These are phyloP conservation scores for Nesometra sesokonis DNA, from an alignment of 35 echinoderm and acorn worm genomes.

Conservation along the genomic window DNA sequence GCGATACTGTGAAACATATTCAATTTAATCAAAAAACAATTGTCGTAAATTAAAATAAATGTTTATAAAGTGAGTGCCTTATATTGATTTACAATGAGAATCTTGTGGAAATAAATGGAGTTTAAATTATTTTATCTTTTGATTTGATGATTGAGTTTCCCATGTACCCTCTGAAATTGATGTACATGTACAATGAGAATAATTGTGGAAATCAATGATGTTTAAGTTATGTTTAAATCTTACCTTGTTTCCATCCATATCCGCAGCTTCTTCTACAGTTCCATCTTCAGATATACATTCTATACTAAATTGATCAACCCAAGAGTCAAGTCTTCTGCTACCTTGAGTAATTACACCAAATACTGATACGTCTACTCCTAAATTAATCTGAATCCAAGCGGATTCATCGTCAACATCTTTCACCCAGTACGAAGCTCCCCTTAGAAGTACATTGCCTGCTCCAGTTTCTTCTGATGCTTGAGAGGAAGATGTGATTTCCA, in stretches of 20 bases:
- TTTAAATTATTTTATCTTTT: no score
- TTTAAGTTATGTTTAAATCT: no score
- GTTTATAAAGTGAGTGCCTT: no score
- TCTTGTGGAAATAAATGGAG: no score
- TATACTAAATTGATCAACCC: not conserved
- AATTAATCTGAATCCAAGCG: not conserved
- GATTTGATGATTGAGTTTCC: no score
- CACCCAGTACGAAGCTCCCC: not conserved
- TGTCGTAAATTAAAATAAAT: no score
- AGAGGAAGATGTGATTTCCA: not conserved
- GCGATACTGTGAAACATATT: no score
- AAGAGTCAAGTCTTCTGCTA: not conserved
- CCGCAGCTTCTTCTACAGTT: not conserved
- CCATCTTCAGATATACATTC: not conserved
- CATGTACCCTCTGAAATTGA: no score
- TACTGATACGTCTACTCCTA: not conserved
- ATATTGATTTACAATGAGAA: no score
- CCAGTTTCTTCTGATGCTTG: not conserved
- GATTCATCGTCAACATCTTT: not conserved
- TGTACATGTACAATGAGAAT: no score
- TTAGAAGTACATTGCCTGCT: not conserved
- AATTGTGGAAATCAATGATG: no score
- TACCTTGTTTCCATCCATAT: not conserved
- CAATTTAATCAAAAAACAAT: no score
- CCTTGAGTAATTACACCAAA: not conserved